These are phyloP conservation scores for Acestrorhynchus altus DNA, from an alignment of 2,797 vertebrate species.

Conservation along the genomic window DNA sequence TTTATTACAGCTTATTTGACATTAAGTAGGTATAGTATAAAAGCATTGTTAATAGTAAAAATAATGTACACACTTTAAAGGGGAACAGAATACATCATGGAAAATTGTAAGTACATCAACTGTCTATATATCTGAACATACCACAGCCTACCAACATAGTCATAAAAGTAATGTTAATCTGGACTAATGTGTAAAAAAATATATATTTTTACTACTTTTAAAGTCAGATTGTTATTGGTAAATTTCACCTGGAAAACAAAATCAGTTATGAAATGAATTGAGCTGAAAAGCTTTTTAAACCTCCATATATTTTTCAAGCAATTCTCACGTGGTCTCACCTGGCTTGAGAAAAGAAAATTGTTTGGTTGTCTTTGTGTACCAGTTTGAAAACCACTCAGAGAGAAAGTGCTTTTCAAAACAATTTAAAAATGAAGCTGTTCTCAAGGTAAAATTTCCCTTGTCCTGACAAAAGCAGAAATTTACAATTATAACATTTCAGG, in stretches of 20 bases:
- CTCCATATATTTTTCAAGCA: background rate
- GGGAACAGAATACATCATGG: slow-evolving; percentile 5
- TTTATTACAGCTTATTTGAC: slow-evolving; percentile 70
- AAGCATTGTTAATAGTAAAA: slow-evolving; percentile 62
- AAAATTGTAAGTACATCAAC: slow-evolving; percentile 33
- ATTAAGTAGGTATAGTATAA: slow-evolving; percentile 66
- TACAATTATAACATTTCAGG: background rate
- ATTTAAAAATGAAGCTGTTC: background rate
- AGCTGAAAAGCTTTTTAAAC: background rate
- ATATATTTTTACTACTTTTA: background rate
- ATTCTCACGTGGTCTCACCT: too few species aligned
- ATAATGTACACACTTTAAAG: slow-evolving; percentile 2
- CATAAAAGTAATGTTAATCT: slow-evolving; percentile 18
- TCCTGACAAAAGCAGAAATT: background rate
- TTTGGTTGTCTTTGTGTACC: too few species aligned
- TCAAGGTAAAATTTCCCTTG: background rate
- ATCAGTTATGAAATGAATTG: background rate
- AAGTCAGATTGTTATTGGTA: background rate
- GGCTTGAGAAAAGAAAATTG: too few species aligned
- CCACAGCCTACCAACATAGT: slow-evolving; percentile 31
- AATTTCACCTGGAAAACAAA: background rate
- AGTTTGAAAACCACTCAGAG: too few species aligned
- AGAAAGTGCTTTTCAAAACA: background rate
- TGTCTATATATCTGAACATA: slow-evolving; percentile 34
- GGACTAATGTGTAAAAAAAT: slow-evolving; percentile 10